Base-by-base conservation (phyloP, 1,140 invertebrate species). In the Trachymyrmex septentrionalis region DNA sequence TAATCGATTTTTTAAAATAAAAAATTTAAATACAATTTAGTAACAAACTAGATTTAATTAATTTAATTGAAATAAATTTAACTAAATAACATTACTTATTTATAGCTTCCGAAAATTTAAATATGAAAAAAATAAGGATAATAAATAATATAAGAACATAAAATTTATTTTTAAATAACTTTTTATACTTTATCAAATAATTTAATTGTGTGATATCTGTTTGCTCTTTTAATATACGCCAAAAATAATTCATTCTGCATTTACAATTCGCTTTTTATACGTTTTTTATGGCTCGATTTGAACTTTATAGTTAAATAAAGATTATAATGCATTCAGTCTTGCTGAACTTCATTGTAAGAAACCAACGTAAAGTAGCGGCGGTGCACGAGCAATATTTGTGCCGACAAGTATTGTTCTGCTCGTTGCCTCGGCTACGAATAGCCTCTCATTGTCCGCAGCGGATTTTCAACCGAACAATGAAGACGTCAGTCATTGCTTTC, bases 331-430 rank as follows among this genome's bases (percentile, higher is more conserved):
- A 84, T 75, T 84, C 63, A 61, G 27, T n/a, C 69, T 61, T 44
- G 69, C 27, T 84, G 69, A 75, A 75, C 80, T 84, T 84, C 48
- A 75, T 84, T 84, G 80, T 84, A 84, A 84, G 69, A 84, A 75
- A 75, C 19, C 55, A 44, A 59, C 53, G 24, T 82, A 73, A 84
- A 63, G 38, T 71, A 75, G 24, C 53, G 14, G 19, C 69, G 80
- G 9, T 75, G 80, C 80, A 84, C 80, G 80, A 84, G 80, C 80
- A 84, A 84, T 84, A 84, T 84, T 84, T 84, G 86, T 80, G 73
- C 72, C 86, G 81, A 81, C 80, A 77, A 76, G 85, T 82, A 84
- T 87, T 87, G 87, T 73, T 87, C 85, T 82, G 72, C 82, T 64
- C 38, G 78, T 87, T 84, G 80, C 80, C 9, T 10, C 80, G 69